Evolutionary conservation across 2,113 vertebrate species (phyloP).

Genomic region (Drymodes brunneopygia): DNA sequence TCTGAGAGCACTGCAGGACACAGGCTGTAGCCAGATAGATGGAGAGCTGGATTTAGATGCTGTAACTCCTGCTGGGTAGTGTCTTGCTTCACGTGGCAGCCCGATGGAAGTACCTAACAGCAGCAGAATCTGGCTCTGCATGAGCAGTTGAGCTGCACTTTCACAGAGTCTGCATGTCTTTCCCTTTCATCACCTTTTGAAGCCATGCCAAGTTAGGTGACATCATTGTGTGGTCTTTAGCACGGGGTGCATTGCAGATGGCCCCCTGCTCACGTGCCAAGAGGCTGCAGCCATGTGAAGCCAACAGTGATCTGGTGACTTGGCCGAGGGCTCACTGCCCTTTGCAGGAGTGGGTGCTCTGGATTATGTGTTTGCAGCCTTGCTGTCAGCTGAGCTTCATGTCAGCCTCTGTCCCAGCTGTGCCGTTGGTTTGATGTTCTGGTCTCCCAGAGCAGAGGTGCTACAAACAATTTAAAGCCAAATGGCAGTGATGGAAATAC

Average conservation of each 20-base stretch:
- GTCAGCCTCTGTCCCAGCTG: background rate
- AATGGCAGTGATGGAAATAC: background rate
- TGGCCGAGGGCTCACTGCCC: background rate
- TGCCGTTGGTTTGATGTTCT: background rate
- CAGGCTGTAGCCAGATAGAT: background rate
- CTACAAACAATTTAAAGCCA: background rate
- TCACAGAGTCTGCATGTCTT: background rate
- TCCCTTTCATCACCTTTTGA: background rate
- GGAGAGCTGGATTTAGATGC: background rate
- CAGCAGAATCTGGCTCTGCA: background rate
- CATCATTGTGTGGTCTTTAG: background rate
- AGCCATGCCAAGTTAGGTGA: background rate
- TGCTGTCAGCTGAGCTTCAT: background rate
- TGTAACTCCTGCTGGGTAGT: background rate
- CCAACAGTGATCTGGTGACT: rapidly evolving
- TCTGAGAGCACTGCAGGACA: background rate
- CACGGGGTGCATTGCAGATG: background rate
- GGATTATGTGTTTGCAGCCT: background rate
- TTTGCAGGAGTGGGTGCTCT: background rate
- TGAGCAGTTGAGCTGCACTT: background rate
- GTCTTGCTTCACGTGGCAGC: background rate
- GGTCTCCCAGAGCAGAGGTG: background rate
- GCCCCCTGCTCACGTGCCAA: rapidly evolving
- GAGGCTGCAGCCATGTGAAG: background rate
- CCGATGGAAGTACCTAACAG: rapidly evolving